A percentile compares a stretch with the other conserved stretches of the same genome.
Evolutionary conservation across 2,113 vertebrate genomes (phyloP).

Genomic region (Mellivora capensis): DNA sequence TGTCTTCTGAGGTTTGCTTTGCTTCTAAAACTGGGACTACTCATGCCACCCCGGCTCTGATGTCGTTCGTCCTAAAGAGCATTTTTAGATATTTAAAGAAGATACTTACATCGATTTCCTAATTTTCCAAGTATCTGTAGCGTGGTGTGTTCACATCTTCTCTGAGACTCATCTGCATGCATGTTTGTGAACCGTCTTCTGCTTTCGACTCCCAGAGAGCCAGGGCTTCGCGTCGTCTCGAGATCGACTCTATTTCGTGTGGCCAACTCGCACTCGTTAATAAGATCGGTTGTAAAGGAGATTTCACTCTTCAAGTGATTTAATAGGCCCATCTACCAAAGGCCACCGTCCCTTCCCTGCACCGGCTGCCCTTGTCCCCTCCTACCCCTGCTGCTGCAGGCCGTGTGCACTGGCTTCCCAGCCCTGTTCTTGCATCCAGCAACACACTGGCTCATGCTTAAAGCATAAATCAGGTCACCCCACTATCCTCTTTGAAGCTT

Average conservation of each 20-base stretch:
- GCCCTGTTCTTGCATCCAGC: not conserved
- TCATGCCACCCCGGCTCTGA: not conserved
- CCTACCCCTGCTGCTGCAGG: fast-evolving
- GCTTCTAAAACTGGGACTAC: not conserved
- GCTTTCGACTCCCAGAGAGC: not conserved
- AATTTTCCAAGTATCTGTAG: not conserved
- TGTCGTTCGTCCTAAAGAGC: not conserved
- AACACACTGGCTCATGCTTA: not conserved
- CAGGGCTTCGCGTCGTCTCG: too few relatives aligned
- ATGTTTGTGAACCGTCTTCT: not conserved
- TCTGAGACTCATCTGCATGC: not conserved
- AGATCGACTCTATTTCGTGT: not conserved
- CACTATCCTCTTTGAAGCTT: not conserved
- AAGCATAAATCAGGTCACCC: too few relatives aligned
- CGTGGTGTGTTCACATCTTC: not conserved
- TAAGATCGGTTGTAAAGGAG: not conserved
- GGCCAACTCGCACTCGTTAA: not conserved
- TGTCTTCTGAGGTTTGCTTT: not conserved
- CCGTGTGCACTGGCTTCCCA: not conserved
- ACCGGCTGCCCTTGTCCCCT: fast-evolving
- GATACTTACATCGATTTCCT: not conserved
- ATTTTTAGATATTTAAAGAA: not conserved
- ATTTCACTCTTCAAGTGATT: not conserved
- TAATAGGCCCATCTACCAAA: fast-evolving
- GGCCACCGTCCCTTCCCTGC: fast-evolving